phyloP scores from a whole-genome alignment of 1,140 invertebrate genomes.

The Neomicropteryx cornuta region DNA sequence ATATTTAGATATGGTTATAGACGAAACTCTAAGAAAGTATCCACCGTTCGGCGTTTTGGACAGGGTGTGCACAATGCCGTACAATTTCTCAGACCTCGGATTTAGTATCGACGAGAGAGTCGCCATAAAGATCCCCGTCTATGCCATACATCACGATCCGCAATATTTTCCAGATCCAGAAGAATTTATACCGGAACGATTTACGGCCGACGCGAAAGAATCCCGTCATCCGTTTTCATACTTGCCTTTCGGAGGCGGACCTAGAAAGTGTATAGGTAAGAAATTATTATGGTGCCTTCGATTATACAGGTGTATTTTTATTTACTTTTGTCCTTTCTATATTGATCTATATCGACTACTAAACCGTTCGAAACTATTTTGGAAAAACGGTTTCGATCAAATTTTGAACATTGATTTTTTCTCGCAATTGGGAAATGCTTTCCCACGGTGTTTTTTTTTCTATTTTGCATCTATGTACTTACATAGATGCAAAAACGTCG shows the following conservation, averaged over 20 bases:
- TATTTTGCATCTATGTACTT: too few species aligned
- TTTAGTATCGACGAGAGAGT: conserved; percentile 34
- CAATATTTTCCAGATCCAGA: conserved; percentile 44
- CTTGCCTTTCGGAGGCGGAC: conserved; percentile 61
- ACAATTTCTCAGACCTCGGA: conserved; percentile 28
- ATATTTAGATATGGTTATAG: conserved; percentile 29
- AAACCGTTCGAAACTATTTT: too few species aligned
- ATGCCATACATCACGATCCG: conserved; percentile 46
- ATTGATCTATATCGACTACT: too few species aligned
- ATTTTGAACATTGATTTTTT: too few species aligned
- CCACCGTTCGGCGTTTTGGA: conserved; percentile 31
- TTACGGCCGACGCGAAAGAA: conserved; percentile 30
- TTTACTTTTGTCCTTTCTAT: too few species aligned
- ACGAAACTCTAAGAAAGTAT: conserved; percentile 34
- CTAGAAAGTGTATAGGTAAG: conserved; percentile 53
- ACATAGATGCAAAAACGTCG: too few species aligned
- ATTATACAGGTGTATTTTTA: too few species aligned
- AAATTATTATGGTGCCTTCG: too few species aligned
- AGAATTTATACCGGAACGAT: conserved; percentile 48
- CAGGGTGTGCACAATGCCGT: conserved; percentile 29
- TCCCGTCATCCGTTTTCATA: conserved; percentile 39
- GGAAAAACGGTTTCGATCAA: too few species aligned
- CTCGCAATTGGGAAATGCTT: too few species aligned
- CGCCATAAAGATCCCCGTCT: conserved; percentile 38
- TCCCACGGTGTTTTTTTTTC: too few species aligned